These are phyloP conservation scores for Porites cylindrica DNA, from an alignment of 92 coral and sea anemone species.

Conservation along the genomic window DNA sequence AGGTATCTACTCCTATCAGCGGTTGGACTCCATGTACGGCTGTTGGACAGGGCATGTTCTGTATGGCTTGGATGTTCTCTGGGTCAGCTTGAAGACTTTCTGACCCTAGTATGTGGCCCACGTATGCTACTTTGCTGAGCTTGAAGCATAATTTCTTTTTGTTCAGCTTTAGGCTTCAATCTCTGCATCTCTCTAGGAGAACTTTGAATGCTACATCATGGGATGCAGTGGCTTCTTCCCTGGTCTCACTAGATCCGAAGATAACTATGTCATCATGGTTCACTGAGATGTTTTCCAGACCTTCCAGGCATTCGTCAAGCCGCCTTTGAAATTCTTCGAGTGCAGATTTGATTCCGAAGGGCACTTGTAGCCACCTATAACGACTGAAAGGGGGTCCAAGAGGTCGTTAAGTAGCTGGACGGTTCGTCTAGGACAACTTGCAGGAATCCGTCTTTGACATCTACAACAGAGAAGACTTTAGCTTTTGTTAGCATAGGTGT, in stretches of 20 bases:
- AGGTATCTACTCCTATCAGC: too few species aligned
- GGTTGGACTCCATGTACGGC: conserved; percentile 57
- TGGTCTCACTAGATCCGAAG: conserved; percentile 38
- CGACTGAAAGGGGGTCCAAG: neutral
- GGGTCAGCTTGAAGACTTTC: conserved; percentile 59
- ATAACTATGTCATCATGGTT: conserved; percentile 41
- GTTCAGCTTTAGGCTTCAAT: conserved; percentile 51
- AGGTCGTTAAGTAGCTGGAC: conserved; percentile 60
- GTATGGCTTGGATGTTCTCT: conserved; percentile 25
- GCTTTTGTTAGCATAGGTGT: too few species aligned
- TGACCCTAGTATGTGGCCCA: conserved; percentile 52
- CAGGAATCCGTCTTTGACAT: conserved; percentile 64
- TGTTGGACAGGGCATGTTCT: conserved; percentile 49
- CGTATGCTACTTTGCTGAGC: conserved; percentile 28
- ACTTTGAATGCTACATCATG: conserved; percentile 49
- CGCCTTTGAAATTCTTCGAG: conserved; percentile 69
- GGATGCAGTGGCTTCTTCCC: conserved; percentile 34
- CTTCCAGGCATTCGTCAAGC: conserved; percentile 63
- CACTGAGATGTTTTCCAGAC: conserved; percentile 45
- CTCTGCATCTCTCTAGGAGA: conserved; percentile 62
- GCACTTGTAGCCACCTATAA: conserved; percentile 16
- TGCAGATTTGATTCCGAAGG: conserved; percentile 52
- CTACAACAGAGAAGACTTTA: too few species aligned
- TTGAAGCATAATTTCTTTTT: conserved; percentile 17
- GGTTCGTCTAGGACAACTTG: conserved; percentile 63